Base-by-base conservation (phyloP, 1,140 invertebrate species). In the Araneus ventricosus region DNA sequence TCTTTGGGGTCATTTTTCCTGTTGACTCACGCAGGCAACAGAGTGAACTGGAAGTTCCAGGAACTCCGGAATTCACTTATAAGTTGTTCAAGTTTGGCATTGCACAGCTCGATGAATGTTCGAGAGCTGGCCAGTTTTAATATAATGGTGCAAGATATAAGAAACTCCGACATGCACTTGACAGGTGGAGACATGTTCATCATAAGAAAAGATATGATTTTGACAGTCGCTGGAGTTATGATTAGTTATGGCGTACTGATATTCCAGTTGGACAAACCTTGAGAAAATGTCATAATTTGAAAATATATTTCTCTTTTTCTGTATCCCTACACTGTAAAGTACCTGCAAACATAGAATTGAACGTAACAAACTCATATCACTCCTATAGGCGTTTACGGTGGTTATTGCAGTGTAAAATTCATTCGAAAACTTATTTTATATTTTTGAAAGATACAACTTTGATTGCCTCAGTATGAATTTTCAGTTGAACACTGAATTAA, bases 141-240 rank as follows among this genome's bases (percentile, higher is more conserved):
- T 17, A 67, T 91, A 14, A 91, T 91, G 90, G 37, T 39, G 0
- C 24, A 84, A 6, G 80, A 91, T 45, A 91, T 91, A 6, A 39
- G 59, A 67, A 34, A 37, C 7, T 27, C 79, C 34, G 80, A 91
- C n/a, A 22, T 91, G 2, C 80, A 45, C 22, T 20, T 91, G 17
- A 85, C 90, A 4, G 80, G 90, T 5, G 90, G 90, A 14, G 82
- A 91, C 67, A 91, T 91, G 90, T 91, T 91, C 45, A 80, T 61
- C 14, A 91, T 91, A 14, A 30, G 80, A 5, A 91, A 84, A 20
- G 34, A 61, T 5, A 34, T 91, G 34, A 45, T 91, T 24, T 6
- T 91, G 7, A 85, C 79, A 4, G 90, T 91, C 5, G 37, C 59
- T 3, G 90, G 90, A 1, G 61, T 85, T 24, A 63, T 91, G 30